Percentiles rank a stretch among this genome's conserved stretches.
These are phyloP conservation scores for Caerostris darwini DNA, from an alignment of 1,140 invertebrate species.

Conservation along the genomic window DNA sequence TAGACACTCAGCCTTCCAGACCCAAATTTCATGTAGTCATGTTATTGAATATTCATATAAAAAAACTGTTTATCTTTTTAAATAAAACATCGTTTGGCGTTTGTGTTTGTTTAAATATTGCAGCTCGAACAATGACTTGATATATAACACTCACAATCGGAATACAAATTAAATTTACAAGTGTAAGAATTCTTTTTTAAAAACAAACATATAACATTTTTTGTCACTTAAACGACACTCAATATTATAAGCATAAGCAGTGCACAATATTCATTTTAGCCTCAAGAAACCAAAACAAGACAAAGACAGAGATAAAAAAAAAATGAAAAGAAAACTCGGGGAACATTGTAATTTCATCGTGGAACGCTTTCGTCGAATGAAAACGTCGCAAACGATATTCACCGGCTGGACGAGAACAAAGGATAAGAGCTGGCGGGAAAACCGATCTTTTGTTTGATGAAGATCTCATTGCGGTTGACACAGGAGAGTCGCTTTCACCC, in stretches of 20 bases:
- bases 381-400: slow-evolving; percentile 69
- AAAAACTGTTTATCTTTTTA: no score
- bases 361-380: slow-evolving; percentile 62
- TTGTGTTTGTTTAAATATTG: no score
- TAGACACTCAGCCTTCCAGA: no score
- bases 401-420: slow-evolving; percentile 58
- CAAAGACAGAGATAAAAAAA: background rate
- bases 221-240: no score
- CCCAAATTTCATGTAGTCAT: no score
- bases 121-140: no score
- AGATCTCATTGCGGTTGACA: slow-evolving; percentile 76
- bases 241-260: background rate
- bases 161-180: no score
- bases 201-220: no score
- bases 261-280: background rate
- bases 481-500: slow-evolving; percentile 25
- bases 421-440: slow-evolving; percentile 70
- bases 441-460: slow-evolving; percentile 75
- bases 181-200: no score
- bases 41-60: no score
- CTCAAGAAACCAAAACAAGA: background rate
- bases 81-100: no score
- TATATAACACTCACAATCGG: no score
- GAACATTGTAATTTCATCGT: slow-evolving; percentile 63
- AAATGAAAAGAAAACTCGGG: slow-evolving; percentile 5